These are phyloP conservation scores for Tipula vernalis DNA, from an alignment of 2,888 invertebrate genomes.

Conservation along the genomic window DNA sequence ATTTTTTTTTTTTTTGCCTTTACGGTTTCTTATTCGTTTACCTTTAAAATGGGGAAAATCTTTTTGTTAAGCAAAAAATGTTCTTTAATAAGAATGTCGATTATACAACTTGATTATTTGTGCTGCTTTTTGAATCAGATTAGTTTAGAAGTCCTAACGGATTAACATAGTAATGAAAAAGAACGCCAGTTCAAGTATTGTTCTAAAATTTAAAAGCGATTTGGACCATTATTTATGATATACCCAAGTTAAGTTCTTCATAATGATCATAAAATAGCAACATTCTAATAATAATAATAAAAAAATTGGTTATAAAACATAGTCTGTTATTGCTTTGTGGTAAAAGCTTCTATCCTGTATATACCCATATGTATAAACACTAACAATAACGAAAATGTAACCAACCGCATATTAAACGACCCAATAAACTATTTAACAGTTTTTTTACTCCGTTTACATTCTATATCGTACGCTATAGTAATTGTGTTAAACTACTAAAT, in stretches of 20 bases:
- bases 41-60: not conserved
- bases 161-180: too few species aligned
- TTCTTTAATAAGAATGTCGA: not conserved
- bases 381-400: not conserved
- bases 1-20: not conserved
- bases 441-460: not conserved
- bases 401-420: not conserved
- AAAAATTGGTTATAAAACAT: not conserved
- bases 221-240: not conserved
- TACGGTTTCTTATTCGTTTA: not conserved
- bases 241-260: not conserved
- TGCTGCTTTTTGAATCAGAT: not conserved
- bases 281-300: not conserved
- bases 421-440: not conserved
- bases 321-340: not conserved
- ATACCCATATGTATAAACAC: not conserved
- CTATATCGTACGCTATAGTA: not conserved
- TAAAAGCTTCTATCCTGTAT: not conserved
- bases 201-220: not conserved
- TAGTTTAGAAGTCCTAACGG: too few species aligned
- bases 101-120: not conserved
- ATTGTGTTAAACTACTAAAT: not conserved
- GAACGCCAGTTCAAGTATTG: not conserved
- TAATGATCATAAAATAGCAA: not conserved
- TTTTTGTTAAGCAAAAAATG: not conserved